These are phyloP conservation scores for Anseranas semipalmata DNA, from an alignment of 2,113 vertebrate species.

Conservation along the genomic window DNA sequence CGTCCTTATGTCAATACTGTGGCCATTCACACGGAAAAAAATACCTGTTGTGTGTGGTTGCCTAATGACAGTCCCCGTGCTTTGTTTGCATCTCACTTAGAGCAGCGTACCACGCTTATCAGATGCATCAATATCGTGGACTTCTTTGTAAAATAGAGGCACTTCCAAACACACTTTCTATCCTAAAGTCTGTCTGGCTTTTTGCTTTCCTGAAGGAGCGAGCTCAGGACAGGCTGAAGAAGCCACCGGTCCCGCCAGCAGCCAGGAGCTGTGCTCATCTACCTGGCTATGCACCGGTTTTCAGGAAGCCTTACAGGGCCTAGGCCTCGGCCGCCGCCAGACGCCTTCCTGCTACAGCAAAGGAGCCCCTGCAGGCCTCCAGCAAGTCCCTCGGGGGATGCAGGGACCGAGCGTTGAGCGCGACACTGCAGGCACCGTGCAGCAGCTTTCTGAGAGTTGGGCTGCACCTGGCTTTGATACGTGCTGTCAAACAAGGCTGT, in stretches of 20 bases:
- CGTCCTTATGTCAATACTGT: not conserved
- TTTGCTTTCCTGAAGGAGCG: not conserved
- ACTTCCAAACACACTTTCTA: not conserved
- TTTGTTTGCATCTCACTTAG: not conserved
- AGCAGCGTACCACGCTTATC: not conserved
- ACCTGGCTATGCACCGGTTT: not conserved
- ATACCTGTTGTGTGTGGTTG: not conserved
- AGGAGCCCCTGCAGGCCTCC: too few relatives aligned
- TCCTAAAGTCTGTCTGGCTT: not conserved
- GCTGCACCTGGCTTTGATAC: not conserved
- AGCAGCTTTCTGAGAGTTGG: not conserved
- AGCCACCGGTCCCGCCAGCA: not conserved
- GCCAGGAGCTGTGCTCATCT: not conserved
- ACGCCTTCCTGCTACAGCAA: not conserved
- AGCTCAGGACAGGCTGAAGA: not conserved
- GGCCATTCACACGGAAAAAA: not conserved
- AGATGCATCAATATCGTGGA: not conserved
- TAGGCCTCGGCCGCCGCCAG: not conserved
- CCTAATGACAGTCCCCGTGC: not conserved
- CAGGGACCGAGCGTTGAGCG: not conserved
- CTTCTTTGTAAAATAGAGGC: not conserved
- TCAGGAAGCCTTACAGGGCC: not conserved
- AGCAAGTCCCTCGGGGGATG: too few relatives aligned
- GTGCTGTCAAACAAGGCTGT: not conserved
- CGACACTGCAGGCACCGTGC: not conserved